phyloP scores from a whole-genome alignment of 2,888 invertebrate genomes.

The Acrobasis suavella region DNA sequence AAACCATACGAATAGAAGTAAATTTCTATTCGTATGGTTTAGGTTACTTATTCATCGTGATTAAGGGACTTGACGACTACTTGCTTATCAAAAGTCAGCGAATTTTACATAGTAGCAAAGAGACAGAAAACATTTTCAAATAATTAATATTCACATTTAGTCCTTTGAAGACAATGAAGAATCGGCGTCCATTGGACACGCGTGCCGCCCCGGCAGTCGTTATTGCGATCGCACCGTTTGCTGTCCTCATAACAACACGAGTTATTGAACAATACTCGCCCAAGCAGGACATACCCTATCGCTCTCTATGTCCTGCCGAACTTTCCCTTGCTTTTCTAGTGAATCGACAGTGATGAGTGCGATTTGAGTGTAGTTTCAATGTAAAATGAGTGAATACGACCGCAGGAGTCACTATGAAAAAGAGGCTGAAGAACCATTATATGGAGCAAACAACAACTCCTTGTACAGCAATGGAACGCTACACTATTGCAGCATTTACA shows the following conservation, averaged over 20 bases:
- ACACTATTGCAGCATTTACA: slow-evolving; percentile 83
- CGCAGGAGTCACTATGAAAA: slow-evolving; percentile 62
- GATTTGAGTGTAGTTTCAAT: slow-evolving; percentile 14
- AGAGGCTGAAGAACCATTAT: slow-evolving; percentile 61
- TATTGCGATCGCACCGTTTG: slow-evolving; percentile 72
- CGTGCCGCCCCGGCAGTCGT: slow-evolving; percentile 59
- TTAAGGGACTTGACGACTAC: too few species aligned
- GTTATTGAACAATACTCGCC: slow-evolving; percentile 61
- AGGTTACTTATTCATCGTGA: too few species aligned
- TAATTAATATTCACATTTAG: slow-evolving; percentile 75
- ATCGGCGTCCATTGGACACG: slow-evolving; percentile 58
- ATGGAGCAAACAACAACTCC: slow-evolving; percentile 70
- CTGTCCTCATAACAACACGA: slow-evolving; percentile 71
- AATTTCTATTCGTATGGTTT: too few species aligned
- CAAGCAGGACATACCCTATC: slow-evolving; percentile 46
- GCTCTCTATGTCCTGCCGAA: slow-evolving; percentile 27
- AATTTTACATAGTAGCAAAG: neutral
- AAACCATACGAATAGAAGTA: too few species aligned
- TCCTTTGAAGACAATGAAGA: slow-evolving; percentile 64
- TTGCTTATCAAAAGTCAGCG: neutral
- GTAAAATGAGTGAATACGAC: slow-evolving; percentile 72
- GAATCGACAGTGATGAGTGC: slow-evolving; percentile 33
- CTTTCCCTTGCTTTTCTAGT: slow-evolving; percentile 6
- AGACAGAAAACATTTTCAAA: slow-evolving; percentile 24
- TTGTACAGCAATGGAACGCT: slow-evolving; percentile 82